Base-by-base conservation (phyloP, 92 coral and sea anemone species). In the Porites cylindrica region DNA sequence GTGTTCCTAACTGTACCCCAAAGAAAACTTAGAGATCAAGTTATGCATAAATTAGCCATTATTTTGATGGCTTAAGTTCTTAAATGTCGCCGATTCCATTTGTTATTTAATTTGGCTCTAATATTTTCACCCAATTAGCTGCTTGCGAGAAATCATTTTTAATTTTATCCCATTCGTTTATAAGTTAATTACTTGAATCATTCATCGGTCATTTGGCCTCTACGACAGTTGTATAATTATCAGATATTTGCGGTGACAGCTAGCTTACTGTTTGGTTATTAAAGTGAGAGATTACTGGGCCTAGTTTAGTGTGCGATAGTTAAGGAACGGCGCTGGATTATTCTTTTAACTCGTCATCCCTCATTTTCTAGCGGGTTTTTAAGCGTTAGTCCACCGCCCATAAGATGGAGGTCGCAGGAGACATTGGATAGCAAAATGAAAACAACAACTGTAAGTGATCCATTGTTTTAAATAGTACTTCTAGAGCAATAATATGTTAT, bases 401-500 rank as follows among this genome's bases (percentile, higher is more conserved):
- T 83, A 50, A 47, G 87, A 83, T 83, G 87, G 87, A 73, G 87
- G 29, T 83, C 87, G 14, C 81, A 83, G 6, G 87, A 83, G 64
- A 54, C 80, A 52, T 24, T 83, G 80, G 80, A 83, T 73, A 75
- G 52, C 81, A 83, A 73, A 75, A 83, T 83, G 87, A 83, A 83
- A 75, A 83, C 87, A 83, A 83, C 87, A 73, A 63, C 87, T 13
- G 87, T 83, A 83, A 83, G 87, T 83, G 70, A 70, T 19, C 69
- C 14, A 82, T 82, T 82, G 86, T 82, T 70, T 16, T 58, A 29
- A 82, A 56, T 70, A 70, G 86, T 70, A 64, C 66, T 56, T 56
- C 17, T 56, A 81, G 19, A 70, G 51, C 70, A 69, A 72, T 32
- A 74, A 54, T 8, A 26, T 75, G 23, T 58, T 51, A 70, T 58